These are phyloP conservation scores for Diadegma fenestrale DNA, from an alignment of 2,888 invertebrate species.

Conservation along the genomic window DNA sequence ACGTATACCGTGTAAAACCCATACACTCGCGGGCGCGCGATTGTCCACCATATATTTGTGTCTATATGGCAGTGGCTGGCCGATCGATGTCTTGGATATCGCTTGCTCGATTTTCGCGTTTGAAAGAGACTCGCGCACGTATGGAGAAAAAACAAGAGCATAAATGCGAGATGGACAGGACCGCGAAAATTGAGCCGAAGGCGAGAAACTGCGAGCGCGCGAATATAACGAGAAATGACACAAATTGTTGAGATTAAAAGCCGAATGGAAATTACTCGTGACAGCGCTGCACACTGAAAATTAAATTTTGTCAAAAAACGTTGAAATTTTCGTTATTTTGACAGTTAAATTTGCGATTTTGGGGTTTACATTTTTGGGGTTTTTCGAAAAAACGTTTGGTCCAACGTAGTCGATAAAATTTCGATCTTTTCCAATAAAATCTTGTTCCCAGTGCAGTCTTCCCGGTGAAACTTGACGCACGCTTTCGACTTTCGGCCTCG, in stretches of 20 bases:
- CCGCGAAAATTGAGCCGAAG: not conserved
- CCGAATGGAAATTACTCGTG: not conserved
- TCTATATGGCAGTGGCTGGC: not conserved
- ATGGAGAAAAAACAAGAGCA: no score
- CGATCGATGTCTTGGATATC: slow-evolving; percentile 52
- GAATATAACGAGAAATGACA: slow-evolving; percentile 13
- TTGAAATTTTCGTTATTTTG: no score
- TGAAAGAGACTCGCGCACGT: not conserved
- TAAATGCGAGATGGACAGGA: not conserved
- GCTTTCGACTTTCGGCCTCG: no score
- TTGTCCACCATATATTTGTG: slow-evolving; percentile 27
- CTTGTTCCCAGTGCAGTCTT: no score
- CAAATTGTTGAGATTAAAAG: slow-evolving; percentile 28
- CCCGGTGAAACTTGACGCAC: slow-evolving; percentile 15
- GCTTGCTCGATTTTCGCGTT: not conserved
- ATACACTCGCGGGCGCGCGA: slow-evolving; percentile 25
- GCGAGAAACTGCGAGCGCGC: not conserved
- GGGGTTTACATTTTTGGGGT: no score
- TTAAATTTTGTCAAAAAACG: no score
- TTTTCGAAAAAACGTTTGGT: no score
- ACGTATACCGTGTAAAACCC: no score
- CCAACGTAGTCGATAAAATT: no score
- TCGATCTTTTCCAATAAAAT: no score
- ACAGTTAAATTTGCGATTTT: no score
- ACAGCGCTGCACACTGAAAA: no score